Percentiles rank a stretch among this genome's conserved stretches.
These are phyloP conservation scores for Zaprionus ornatus DNA, from an alignment of 1,140 invertebrate species.

Conservation along the genomic window DNA sequence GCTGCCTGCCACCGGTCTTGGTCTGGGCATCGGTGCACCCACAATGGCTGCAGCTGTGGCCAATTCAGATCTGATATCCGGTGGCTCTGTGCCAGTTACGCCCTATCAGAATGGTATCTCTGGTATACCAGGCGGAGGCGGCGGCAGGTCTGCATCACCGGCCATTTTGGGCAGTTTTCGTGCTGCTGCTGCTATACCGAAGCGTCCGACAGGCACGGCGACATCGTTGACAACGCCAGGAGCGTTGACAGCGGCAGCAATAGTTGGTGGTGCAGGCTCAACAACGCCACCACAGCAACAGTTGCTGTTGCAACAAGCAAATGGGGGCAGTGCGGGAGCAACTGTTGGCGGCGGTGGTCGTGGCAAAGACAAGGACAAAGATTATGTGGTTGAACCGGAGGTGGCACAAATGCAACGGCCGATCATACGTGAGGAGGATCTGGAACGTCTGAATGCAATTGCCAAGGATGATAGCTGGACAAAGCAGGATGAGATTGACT, in stretches of 20 bases:
- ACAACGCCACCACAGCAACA: constrained; percentile 55
- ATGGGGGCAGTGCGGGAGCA: constrained; percentile 22
- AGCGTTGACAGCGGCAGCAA: constrained; percentile 15
- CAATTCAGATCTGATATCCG: constrained; percentile 20
- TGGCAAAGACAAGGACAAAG: constrained; percentile 71
- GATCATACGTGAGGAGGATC: constrained; percentile 96
- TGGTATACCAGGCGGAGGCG: constrained; percentile 20
- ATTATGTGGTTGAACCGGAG: constrained; percentile 80
- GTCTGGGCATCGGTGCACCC: constrained; percentile 76
- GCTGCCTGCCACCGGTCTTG: constrained; percentile 85
- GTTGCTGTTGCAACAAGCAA: constrained; percentile 47
- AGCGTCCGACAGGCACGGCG: constrained; percentile 47
- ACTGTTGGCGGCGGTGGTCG: constrained; percentile 55
- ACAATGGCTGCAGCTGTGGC: constrained; percentile 53
- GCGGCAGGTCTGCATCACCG: constrained; percentile 70
- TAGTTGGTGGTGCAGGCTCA: constrained; percentile 22
- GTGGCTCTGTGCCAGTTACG: constrained; percentile 22
- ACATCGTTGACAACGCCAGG: constrained; percentile 37
- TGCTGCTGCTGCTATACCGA: constrained; percentile 69
- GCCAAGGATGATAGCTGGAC: constrained; percentile 95
- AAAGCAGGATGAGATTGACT: constrained; percentile 96
- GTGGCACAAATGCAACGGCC: constrained; percentile 86
- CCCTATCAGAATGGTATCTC: constrained; percentile 83
- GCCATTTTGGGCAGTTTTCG: constrained; percentile 75
- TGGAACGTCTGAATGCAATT: constrained; percentile 96